Evolutionary conservation across 2,888 invertebrate species (phyloP).

Genomic region (Anoplius nigerrimus): DNA sequence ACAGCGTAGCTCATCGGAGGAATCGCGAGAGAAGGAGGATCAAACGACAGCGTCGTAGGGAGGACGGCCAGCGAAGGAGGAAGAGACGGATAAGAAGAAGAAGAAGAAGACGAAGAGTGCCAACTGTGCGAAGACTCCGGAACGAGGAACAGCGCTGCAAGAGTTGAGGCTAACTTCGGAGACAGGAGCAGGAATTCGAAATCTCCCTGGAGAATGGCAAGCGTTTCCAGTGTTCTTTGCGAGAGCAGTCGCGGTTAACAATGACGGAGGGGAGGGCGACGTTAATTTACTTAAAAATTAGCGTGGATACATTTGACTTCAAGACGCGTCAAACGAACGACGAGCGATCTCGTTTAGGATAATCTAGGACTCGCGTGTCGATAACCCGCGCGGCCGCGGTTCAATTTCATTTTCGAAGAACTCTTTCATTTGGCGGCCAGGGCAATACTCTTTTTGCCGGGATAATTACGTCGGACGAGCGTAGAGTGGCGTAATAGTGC

Average conservation of each 20-base stretch:
- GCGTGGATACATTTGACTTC: neutral
- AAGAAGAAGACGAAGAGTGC: conserved; percentile 6
- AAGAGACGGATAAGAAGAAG: conserved; percentile 6
- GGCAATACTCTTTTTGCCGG: too few relatives aligned
- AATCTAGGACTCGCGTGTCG: too few relatives aligned
- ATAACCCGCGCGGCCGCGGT: too few relatives aligned
- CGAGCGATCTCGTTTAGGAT: neutral
- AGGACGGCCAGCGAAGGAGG: neutral
- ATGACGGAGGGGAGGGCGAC: too few relatives aligned
- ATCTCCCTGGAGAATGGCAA: conserved; percentile 13
- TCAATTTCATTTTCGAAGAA: too few relatives aligned
- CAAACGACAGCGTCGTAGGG: neutral
- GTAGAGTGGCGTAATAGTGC: too few relatives aligned
- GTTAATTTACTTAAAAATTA: too few relatives aligned
- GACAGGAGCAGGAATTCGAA: conserved; percentile 21
- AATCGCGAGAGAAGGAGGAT: conserved; percentile 11
- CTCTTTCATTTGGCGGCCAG: too few relatives aligned
- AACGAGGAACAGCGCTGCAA: conserved; percentile 17
- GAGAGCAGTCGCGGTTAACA: neutral
- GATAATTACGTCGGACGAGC: too few relatives aligned
- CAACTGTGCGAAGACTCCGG: neutral
- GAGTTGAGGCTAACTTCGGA: conserved; percentile 24
- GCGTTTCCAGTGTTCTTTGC: conserved; percentile 37
- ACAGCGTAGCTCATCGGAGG: conserved; percentile 24
- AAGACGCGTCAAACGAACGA: neutral